phyloP scores from a whole-genome alignment of 2,888 invertebrate species.

The Dorcus hopei region DNA sequence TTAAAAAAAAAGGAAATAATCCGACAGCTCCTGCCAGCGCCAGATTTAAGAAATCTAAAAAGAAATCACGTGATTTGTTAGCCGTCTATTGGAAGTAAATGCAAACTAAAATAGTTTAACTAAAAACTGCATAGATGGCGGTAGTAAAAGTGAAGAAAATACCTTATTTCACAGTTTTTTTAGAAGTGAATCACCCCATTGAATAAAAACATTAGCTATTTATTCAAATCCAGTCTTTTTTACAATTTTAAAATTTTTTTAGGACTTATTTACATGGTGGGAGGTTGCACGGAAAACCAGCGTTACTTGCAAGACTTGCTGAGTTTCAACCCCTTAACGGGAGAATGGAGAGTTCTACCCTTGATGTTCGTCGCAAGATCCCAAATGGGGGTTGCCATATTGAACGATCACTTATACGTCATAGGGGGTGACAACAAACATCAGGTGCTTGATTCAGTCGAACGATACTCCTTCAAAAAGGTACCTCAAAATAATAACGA shows the following conservation, averaged over 20 bases:
- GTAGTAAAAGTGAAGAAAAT: too few species aligned
- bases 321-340: constrained; percentile 76
- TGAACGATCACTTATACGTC: constrained; percentile 80
- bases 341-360: constrained; percentile 74
- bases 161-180: too few species aligned
- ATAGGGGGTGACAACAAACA: constrained; percentile 85
- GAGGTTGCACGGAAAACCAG: constrained; percentile 80
- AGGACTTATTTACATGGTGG: constrained; percentile 87
- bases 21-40: too few species aligned
- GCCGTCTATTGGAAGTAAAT: too few species aligned
- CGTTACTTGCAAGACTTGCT: constrained; percentile 77
- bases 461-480: constrained; percentile 77
- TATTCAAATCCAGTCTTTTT: too few species aligned
- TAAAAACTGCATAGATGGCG: too few species aligned
- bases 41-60: too few species aligned
- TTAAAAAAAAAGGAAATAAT: too few species aligned
- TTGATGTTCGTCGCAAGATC: constrained; percentile 79
- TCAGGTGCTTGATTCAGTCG: constrained; percentile 78
- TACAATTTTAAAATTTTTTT: constrained; percentile 23
- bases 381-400: constrained; percentile 86
- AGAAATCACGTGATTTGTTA: too few species aligned
- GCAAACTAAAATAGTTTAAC: too few species aligned
- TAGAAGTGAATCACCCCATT: too few species aligned
- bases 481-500: constrained; percentile 45
- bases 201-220: too few species aligned